Conservation (phyloP, 2,113 vertebrate species). For the Procapra przewalskii region DNA sequence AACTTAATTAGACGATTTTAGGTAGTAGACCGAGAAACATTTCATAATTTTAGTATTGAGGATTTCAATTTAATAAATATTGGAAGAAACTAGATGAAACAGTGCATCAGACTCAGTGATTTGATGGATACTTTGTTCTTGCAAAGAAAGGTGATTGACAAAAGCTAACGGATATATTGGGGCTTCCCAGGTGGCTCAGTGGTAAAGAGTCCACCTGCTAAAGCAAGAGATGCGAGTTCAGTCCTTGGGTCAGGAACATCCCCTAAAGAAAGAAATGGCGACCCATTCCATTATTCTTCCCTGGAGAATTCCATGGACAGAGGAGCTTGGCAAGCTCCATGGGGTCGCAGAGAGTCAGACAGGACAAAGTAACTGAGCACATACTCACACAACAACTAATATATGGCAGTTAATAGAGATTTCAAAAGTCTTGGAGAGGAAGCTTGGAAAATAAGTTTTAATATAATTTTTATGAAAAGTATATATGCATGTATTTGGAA, state of each 20-base stretch:
- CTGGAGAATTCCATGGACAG: background rate
- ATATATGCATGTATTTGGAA: background rate
- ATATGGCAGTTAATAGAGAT: background rate
- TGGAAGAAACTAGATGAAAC: background rate
- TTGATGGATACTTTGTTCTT: background rate
- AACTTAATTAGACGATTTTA: background rate
- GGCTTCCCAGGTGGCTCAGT: background rate
- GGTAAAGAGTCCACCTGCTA: background rate
- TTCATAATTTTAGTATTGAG: background rate
- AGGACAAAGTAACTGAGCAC: background rate
- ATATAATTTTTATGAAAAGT: background rate
- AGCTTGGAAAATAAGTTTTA: background rate
- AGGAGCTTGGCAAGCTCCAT: background rate
- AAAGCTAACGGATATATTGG: background rate
- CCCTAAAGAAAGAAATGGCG: background rate
- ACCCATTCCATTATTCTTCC: background rate
- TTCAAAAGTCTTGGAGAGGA: background rate
- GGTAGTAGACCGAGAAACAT: accelerated
- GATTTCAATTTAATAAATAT: background rate
- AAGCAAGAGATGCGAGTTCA: background rate
- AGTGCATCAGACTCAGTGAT: background rate
- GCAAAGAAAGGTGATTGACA: background rate
- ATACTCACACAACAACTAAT: background rate
- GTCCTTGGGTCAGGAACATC: background rate
- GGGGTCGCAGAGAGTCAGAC: background rate